Evolutionary conservation across 2,113 vertebrate genomes (phyloP).

Genomic region (Tauraco erythrolophus): DNA sequence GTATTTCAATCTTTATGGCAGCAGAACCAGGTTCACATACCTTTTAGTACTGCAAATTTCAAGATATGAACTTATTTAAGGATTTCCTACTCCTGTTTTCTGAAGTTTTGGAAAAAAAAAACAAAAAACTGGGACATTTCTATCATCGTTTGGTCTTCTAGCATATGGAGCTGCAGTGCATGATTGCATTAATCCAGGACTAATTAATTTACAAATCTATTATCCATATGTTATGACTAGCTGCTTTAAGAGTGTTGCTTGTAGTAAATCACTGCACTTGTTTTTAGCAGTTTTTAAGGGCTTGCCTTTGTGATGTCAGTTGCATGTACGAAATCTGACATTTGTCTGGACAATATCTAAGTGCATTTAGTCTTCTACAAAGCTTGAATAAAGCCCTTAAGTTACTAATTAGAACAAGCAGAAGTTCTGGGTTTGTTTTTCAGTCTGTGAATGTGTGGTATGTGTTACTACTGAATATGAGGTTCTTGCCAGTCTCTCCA

Average conservation of each 20-base stretch:
- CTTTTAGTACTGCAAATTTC: not conserved
- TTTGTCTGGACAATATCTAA: conserved; percentile 16
- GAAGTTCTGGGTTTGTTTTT: conserved; percentile 51
- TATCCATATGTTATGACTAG: conserved; percentile 40
- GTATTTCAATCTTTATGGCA: not conserved
- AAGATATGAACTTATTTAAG: not conserved
- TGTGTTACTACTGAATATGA: conserved; percentile 21
- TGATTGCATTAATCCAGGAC: conserved; percentile 31
- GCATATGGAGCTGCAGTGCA: conserved; percentile 29
- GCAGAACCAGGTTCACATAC: not conserved
- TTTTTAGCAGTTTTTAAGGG: conserved; percentile 38
- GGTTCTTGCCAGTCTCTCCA: conserved; percentile 40
- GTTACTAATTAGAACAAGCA: conserved; percentile 38
- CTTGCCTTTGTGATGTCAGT: conserved; percentile 30
- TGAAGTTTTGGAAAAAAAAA: not conserved
- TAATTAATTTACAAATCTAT: conserved; percentile 44
- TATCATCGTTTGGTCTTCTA: not conserved
- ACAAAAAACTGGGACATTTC: not conserved
- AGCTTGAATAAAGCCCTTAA: not conserved
- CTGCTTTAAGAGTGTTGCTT: conserved; percentile 35
- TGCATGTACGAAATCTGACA: conserved; percentile 4
- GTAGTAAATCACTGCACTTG: conserved; percentile 27
- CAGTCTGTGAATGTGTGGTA: conserved; percentile 39
- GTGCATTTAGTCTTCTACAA: not conserved
- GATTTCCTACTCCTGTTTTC: not conserved